These are phyloP conservation scores for Candidula unifasciata DNA, from an alignment of 2,888 invertebrate species.

Conservation along the genomic window DNA sequence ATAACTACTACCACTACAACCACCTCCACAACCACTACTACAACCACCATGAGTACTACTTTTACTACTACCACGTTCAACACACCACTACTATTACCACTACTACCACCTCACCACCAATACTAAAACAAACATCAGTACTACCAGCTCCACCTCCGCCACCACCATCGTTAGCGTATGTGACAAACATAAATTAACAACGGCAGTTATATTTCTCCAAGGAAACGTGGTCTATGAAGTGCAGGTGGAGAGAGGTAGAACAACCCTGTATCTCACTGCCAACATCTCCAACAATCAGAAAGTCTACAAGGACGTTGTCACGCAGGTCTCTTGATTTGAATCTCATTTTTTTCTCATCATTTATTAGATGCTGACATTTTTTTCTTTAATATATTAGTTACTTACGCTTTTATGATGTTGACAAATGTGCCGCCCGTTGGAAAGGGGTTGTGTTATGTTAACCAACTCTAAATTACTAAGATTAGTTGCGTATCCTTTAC, in stretches of 20 bases:
- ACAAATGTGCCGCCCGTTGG: no score
- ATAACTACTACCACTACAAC: not conserved
- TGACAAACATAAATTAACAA: not conserved
- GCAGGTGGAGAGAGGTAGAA: slow-evolving; percentile 28
- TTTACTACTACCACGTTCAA: not conserved
- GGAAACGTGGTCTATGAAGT: slow-evolving; percentile 33
- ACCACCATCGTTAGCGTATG: not conserved
- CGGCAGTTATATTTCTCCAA: not conserved
- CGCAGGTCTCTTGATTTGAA: slow-evolving; percentile 11
- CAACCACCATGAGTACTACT: not conserved
- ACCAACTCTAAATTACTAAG: no score
- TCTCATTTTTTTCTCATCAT: not conserved
- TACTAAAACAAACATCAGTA: not conserved
- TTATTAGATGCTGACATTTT: not conserved
- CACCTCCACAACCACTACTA: not conserved
- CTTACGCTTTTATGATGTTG: no score
- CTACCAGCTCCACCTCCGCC: not conserved
- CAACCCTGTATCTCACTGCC: slow-evolving; percentile 34
- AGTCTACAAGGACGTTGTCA: not conserved
- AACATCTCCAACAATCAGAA: not conserved
- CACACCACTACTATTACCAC: not conserved
- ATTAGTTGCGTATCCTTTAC: no score
- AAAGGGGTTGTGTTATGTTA: no score
- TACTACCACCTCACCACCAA: not conserved
- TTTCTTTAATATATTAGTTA: no score